A percentile compares a stretch with the other conserved stretches of the same genome.
These are phyloP conservation scores for Fundulus diaphanus DNA, from an alignment of 2,797 vertebrate species.

Conservation along the genomic window DNA sequence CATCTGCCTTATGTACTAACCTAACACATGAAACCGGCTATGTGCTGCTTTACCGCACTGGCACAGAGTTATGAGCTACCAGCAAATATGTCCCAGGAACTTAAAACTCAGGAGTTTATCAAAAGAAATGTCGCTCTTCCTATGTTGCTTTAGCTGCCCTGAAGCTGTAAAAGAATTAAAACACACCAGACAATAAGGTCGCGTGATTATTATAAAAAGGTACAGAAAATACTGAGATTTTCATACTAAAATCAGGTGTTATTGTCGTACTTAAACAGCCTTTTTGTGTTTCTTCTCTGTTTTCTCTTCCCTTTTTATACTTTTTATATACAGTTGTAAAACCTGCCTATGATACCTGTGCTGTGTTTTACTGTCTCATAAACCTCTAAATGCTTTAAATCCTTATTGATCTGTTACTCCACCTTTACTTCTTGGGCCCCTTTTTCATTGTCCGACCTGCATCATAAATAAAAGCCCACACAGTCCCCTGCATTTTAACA, in stretches of 20 bases:
- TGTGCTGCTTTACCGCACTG: not conserved
- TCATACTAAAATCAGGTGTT: not conserved
- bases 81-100: not conserved
- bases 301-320: not conserved
- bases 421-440: not conserved
- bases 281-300: not conserved
- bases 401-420: conserved; percentile 18
- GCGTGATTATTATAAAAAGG: not conserved
- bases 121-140: not conserved
- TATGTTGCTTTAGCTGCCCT: not conserved
- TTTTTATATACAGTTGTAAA: conserved; percentile 3
- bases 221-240: not conserved
- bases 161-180: not conserved
- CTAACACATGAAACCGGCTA: too few species aligned
- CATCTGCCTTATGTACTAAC: too few species aligned
- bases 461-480: conserved; percentile 14
- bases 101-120: not conserved
- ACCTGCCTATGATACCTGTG: not conserved
- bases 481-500: not conserved
- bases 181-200: not conserved
- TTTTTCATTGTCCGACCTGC: conserved; percentile 13
- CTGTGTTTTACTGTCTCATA: conserved; percentile 6
- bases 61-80: not conserved
- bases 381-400: conserved; percentile 18
- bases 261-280: not conserved